Conservation (phyloP, 1,140 invertebrate species). For the Adelges cooleyi region DNA sequence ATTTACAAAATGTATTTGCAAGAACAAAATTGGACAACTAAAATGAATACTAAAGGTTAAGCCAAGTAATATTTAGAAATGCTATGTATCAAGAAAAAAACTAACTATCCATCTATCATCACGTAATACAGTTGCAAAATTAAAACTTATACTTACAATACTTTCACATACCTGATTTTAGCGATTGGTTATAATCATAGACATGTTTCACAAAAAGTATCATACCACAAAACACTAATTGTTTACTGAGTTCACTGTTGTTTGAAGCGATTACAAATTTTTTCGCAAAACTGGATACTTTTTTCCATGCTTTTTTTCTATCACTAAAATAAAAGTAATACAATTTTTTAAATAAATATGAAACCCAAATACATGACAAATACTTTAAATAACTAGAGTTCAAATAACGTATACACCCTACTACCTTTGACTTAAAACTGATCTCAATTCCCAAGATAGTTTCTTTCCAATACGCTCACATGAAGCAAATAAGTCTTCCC, state of each 20-base stretch:
- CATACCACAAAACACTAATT: slow-evolving; percentile 52
- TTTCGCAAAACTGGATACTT: slow-evolving; percentile 25
- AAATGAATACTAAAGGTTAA: no score
- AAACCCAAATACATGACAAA: not conserved
- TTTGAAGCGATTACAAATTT: slow-evolving; percentile 35
- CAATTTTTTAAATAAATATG: not conserved
- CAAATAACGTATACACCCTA: not conserved
- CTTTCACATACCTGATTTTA: slow-evolving; percentile 39
- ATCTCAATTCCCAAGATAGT: slow-evolving; percentile 63
- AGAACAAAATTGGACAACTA: no score
- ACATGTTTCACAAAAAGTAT: slow-evolving; percentile 58
- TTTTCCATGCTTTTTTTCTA: slow-evolving; percentile 25
- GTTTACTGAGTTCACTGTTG: slow-evolving; percentile 45
- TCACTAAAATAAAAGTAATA: not conserved
- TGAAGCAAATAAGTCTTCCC: slow-evolving; percentile 64
- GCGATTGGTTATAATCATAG: slow-evolving; percentile 49
- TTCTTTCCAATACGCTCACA: slow-evolving; percentile 61
- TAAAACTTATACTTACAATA: no score
- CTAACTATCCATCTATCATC: no score
- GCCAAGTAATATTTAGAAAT: no score
- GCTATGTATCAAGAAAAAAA: no score
- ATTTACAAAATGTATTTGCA: no score
- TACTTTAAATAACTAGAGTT: not conserved
- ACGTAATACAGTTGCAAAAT: no score
- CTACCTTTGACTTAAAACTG: slow-evolving; percentile 37